A percentile compares a stretch with the other conserved stretches of the same genome.
Evolutionary conservation across 2,113 vertebrate genomes (phyloP).

Genomic region (Nothocercus nigrocapillus): DNA sequence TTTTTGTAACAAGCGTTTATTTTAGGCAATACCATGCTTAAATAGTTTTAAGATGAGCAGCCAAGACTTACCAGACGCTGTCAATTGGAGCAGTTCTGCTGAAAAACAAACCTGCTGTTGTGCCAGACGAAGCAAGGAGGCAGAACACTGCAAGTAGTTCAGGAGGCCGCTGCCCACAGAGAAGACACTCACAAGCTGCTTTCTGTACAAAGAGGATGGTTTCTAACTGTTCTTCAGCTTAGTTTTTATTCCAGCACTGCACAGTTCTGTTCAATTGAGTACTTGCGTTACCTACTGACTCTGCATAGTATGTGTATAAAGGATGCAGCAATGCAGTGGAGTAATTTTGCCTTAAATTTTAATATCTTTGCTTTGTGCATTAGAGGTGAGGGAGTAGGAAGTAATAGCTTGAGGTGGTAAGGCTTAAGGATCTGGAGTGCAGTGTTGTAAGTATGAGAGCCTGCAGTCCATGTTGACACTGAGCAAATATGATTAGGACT

Average conservation of each 20-base stretch:
- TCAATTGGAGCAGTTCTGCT: constrained; percentile 30
- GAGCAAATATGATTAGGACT: background rate
- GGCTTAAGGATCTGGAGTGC: background rate
- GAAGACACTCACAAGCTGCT: constrained; percentile 11
- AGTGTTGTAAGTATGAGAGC: background rate
- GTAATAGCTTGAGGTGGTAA: background rate
- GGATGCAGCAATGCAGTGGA: background rate
- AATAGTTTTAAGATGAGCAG: background rate
- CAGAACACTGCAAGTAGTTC: constrained; percentile 26
- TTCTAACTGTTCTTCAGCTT: background rate
- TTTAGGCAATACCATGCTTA: background rate
- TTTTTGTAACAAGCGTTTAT: background rate
- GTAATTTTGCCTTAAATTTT: background rate
- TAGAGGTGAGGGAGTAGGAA: background rate
- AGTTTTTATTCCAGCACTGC: background rate
- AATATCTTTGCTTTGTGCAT: background rate
- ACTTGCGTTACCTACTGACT: background rate
- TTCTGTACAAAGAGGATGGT: background rate
- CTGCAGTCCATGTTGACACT: background rate
- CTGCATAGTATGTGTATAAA: background rate
- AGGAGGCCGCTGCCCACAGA: background rate
- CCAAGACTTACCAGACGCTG: constrained; percentile 12
- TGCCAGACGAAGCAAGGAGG: constrained; percentile 70
- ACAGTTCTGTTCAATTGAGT: rapidly evolving
- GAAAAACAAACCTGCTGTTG: constrained; percentile 57